Evolutionary conservation across 2,888 invertebrate species (phyloP).

Genomic region (Argyra leucocephala): DNA sequence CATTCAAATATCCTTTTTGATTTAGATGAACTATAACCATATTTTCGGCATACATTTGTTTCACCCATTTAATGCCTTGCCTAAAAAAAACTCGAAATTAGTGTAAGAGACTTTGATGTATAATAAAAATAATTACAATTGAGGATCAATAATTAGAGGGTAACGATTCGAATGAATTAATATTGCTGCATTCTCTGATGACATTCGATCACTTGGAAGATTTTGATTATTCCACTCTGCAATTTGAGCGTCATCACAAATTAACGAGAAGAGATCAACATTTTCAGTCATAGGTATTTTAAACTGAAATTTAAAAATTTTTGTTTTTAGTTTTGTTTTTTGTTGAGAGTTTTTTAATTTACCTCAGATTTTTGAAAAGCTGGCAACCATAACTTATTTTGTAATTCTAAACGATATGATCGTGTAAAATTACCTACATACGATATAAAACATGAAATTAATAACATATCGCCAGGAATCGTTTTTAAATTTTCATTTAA

Average conservation of each 20-base stretch:
- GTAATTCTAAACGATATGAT: constrained; percentile 66
- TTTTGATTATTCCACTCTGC: constrained; percentile 94
- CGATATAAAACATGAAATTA: constrained; percentile 86
- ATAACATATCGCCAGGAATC: constrained; percentile 78
- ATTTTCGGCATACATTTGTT: constrained; percentile 66
- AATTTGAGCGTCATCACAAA: constrained; percentile 86
- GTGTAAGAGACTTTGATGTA: neutral
- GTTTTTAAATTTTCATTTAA: constrained; percentile 63
- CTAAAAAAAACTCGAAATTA: constrained; percentile 32
- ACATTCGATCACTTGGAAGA: constrained; percentile 85
- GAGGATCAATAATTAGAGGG: constrained; percentile 94
- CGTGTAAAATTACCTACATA: constrained; percentile 91
- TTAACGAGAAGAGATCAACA: constrained; percentile 71
- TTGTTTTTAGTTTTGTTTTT: too few species aligned
- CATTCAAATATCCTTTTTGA: constrained; percentile 73
- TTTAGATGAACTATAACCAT: constrained; percentile 68
- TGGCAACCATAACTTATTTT: constrained; percentile 73
- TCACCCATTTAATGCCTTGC: constrained; percentile 92
- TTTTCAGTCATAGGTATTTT: constrained; percentile 70
- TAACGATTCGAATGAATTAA: constrained; percentile 80
- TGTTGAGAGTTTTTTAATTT: constrained; percentile 24
- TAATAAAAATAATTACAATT: constrained; percentile 47
- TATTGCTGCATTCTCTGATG: constrained; percentile 88
- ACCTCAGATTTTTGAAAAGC: constrained; percentile 59
- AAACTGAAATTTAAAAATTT: constrained; percentile 43